Evolutionary conservation across 2,888 invertebrate species (phyloP).

Genomic region (Tetropium fuscum): DNA sequence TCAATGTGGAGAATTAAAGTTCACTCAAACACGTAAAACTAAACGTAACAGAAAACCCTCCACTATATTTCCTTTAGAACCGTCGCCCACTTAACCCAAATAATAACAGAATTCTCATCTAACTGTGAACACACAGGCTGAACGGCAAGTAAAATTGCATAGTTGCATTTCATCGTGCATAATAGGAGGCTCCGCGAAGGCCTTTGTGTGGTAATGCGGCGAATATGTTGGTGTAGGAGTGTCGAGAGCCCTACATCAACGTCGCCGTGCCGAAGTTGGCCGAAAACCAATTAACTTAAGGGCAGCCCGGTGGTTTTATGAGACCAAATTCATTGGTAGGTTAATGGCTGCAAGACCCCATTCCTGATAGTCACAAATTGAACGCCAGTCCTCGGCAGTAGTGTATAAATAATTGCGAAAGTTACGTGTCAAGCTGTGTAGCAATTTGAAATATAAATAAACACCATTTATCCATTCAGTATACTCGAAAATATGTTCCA

Average conservation of each 20-base stretch:
- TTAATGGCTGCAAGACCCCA: constrained; percentile 25
- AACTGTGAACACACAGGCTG: constrained; percentile 2
- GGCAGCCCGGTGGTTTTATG: constrained; percentile 37
- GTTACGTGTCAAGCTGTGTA: background rate
- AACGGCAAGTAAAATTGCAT: constrained; percentile 22
- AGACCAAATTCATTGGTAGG: constrained; percentile 22
- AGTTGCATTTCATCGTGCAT: constrained; percentile 27
- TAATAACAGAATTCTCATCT: constrained; percentile 9
- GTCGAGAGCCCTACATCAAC: constrained; percentile 37
- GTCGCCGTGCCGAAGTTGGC: constrained; percentile 37
- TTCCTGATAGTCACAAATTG: constrained; percentile 22
- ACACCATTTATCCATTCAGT: too few relatives aligned
- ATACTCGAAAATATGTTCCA: too few relatives aligned
- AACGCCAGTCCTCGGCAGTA: constrained; percentile 15
- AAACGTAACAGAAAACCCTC: background rate
- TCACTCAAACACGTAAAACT: too few relatives aligned
- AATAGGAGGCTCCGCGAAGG: constrained; percentile 4
- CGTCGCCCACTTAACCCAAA: constrained; percentile 11
- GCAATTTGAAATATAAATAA: too few relatives aligned
- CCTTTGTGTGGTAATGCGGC: constrained; percentile 28
- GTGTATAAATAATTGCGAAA: constrained; percentile 14
- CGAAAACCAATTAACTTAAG: constrained; percentile 43
- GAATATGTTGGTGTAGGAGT: constrained; percentile 36
- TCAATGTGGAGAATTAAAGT: too few relatives aligned
- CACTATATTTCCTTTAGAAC: background rate